Evolutionary conservation across 1,140 invertebrate species (phyloP).

Genomic region (Theocolax elegans): DNA sequence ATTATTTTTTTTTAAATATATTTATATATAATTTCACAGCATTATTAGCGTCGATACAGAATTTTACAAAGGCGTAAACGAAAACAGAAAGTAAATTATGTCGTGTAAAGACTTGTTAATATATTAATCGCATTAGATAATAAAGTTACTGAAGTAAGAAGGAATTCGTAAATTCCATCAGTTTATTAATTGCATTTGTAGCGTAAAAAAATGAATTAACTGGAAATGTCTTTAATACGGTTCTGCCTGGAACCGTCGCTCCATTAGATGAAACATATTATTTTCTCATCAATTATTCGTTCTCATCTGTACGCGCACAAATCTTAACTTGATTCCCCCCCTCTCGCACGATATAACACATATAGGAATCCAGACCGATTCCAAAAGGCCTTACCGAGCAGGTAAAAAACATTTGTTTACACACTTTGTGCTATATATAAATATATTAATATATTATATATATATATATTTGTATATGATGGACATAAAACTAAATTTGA

Average conservation of each 20-base stretch:
- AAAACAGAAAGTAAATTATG: slow-evolving; percentile 48
- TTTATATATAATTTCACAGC: slow-evolving; percentile 58
- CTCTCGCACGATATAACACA: neutral
- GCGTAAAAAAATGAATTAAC: neutral
- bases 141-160: slow-evolving; percentile 25
- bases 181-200: neutral
- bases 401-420: neutral
- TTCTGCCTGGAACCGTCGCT: slow-evolving; percentile 1
- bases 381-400: neutral
- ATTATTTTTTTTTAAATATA: slow-evolving; percentile 51
- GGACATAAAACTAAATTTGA: neutral
- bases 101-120: slow-evolving; percentile 58
- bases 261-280: neutral
- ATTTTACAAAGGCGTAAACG: slow-evolving; percentile 54
- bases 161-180: neutral
- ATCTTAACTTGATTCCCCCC: neutral
- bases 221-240: neutral
- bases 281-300: neutral
- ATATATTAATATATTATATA: neutral
- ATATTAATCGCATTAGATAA: slow-evolving; percentile 49
- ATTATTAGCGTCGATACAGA: slow-evolving; percentile 60
- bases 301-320: neutral
- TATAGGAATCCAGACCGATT: neutral
- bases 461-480: too few relatives aligned
- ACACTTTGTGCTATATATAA: neutral